Evolutionary conservation across 2,113 vertebrate genomes (phyloP).

Genomic region (Hemiscyllium ocellatum): DNA sequence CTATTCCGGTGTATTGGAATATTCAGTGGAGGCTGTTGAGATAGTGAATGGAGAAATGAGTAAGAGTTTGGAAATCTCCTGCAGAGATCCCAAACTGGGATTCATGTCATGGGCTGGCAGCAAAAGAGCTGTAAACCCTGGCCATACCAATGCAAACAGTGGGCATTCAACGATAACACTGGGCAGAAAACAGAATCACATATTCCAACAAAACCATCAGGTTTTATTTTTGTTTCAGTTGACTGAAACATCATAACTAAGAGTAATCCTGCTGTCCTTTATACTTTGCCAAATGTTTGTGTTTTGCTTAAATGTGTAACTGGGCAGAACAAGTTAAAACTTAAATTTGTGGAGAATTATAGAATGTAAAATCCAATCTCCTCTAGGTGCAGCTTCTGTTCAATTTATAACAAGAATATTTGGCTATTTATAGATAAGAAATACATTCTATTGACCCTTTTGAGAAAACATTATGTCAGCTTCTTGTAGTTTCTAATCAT

Average conservation of each 20-base stretch:
- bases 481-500: neutral
- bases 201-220: neutral
- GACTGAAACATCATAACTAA: neutral
- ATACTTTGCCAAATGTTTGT: neutral
- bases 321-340: neutral
- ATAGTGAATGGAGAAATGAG: neutral
- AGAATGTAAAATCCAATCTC: neutral
- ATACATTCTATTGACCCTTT: neutral
- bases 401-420: neutral
- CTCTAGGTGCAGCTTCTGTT: neutral
- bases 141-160: neutral
- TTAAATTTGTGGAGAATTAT: neutral
- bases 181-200: neutral
- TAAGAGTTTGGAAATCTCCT: neutral
- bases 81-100: neutral
- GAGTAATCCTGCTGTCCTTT: neutral
- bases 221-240: neutral
- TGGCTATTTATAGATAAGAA: neutral
- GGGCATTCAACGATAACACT: neutral
- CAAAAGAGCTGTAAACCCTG: neutral
- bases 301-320: neutral
- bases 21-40: neutral
- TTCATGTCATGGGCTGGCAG: neutral
- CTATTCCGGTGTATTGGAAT: neutral
- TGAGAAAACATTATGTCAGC: neutral